Percentiles rank a stretch among this genome's conserved stretches.
phyloP scores from a whole-genome alignment of 1,140 invertebrate genomes.

The Trichogramma pretiosum region DNA sequence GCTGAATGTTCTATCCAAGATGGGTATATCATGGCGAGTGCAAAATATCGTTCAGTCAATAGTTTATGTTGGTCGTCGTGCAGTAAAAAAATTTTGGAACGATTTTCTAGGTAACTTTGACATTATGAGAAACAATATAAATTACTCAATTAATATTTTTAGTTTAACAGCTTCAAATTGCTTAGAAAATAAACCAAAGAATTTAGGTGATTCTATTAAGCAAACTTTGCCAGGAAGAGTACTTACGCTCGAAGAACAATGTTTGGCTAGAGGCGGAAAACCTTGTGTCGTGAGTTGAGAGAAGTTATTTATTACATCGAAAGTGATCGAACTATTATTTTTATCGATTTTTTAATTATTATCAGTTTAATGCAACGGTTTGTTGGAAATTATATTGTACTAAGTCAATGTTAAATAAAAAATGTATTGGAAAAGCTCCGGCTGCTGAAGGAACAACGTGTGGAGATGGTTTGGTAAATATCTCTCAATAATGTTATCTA shows the following conservation, averaged over 20 bases:
- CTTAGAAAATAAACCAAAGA: constrained; percentile 15
- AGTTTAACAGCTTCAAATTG: constrained; percentile 10
- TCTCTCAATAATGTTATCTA: not conserved
- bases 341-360: not conserved
- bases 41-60: constrained; percentile 9
- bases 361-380: constrained; percentile 13
- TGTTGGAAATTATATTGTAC: constrained; percentile 16
- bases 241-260: constrained; percentile 13
- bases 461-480: constrained; percentile 12
- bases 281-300: constrained; percentile 13
- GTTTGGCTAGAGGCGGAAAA: constrained; percentile 7
- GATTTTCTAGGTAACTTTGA: constrained; percentile 3
- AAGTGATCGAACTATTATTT: too few relatives aligned
- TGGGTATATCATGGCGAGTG: constrained; percentile 17
- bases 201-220: not conserved
- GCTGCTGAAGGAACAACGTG: constrained; percentile 13
- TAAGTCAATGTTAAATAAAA: constrained; percentile 11
- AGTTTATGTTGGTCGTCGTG: constrained; percentile 12
- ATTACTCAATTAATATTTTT: too few relatives aligned
- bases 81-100: constrained; percentile 10
- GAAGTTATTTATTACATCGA: too few relatives aligned
- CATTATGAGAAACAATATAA: too few relatives aligned
- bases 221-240: constrained; percentile 10
- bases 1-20: constrained; percentile 6
- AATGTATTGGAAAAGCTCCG: constrained; percentile 14